Evolutionary conservation across 2,797 vertebrate genomes (phyloP).

Genomic region (Rhynchotus rufescens): DNA sequence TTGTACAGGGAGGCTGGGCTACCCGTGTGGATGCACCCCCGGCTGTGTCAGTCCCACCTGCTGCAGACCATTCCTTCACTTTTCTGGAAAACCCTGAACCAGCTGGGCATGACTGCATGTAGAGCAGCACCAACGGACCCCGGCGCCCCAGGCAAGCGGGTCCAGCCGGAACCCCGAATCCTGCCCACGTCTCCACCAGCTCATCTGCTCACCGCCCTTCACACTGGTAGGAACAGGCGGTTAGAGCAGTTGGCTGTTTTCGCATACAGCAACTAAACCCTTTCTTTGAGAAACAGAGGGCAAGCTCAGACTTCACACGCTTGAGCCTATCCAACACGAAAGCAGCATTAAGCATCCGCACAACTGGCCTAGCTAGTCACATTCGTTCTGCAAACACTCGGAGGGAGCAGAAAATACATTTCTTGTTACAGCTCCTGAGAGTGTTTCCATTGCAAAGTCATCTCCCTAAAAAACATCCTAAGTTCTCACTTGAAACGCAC

Average conservation of each 20-base stretch:
- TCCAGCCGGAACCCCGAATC: background rate
- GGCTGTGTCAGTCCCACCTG: background rate
- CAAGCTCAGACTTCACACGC: background rate
- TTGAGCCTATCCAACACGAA: background rate
- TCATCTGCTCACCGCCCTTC: background rate
- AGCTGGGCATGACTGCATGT: background rate
- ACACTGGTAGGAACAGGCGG: background rate
- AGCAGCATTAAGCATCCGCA: background rate
- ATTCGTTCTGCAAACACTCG: background rate
- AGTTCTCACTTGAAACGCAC: background rate
- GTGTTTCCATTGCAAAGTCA: background rate
- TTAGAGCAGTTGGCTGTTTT: background rate
- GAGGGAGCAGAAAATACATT: background rate
- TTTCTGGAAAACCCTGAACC: background rate
- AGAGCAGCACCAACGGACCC: background rate
- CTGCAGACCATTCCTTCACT: background rate
- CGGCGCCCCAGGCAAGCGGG: background rate
- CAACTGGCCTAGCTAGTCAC: background rate
- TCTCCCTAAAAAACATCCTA: fast-evolving
- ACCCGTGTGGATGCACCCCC: no score
- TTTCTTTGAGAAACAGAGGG: background rate
- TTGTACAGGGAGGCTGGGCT: no score
- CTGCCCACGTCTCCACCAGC: background rate
- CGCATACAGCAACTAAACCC: background rate
- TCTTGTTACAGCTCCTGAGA: background rate